Percentiles rank a stretch among this genome's conserved stretches.
phyloP scores from a whole-genome alignment of 2,797 vertebrate genomes.

The Siniperca undulata region DNA sequence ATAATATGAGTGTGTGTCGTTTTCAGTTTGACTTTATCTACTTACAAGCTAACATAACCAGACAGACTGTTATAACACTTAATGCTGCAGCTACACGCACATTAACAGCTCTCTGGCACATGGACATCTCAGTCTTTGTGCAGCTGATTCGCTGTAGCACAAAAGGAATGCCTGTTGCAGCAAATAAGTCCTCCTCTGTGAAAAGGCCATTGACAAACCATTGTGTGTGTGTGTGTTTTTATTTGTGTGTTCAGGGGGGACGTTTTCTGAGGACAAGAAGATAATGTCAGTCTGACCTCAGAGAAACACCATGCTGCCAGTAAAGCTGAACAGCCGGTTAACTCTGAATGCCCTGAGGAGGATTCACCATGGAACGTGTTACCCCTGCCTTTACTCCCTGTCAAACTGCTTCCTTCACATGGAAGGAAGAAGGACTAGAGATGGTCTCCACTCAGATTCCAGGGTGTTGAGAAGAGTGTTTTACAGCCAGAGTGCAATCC shows the following conservation, averaged over 20 bases:
- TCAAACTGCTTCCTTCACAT: conserved; percentile 32
- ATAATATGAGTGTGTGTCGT: background rate
- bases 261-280: background rate
- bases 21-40: background rate
- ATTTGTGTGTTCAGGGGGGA: conserved; percentile 44
- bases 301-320: conserved; percentile 69
- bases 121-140: conserved; percentile 17
- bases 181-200: conserved; percentile 39
- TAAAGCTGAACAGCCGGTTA: conserved; percentile 55
- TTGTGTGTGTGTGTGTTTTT: conserved; percentile 16
- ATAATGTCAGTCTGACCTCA: conserved; percentile 27
- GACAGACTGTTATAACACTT: background rate
- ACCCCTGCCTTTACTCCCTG: conserved; percentile 38
- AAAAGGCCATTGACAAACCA: conserved; percentile 22
- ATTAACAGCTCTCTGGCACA: background rate
- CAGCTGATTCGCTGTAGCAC: conserved; percentile 19
- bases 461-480: conserved; percentile 29
- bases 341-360: conserved; percentile 52
- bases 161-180: conserved; percentile 57
- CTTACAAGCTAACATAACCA: background rate
- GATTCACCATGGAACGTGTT: conserved; percentile 47
- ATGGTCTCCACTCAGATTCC: conserved; percentile 1
- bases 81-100: background rate
- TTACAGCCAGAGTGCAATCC: conserved; percentile 34
- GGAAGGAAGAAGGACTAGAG: background rate